These are phyloP conservation scores for Zeuzera pyrina DNA, from an alignment of 2,888 invertebrate genomes.

Conservation along the genomic window DNA sequence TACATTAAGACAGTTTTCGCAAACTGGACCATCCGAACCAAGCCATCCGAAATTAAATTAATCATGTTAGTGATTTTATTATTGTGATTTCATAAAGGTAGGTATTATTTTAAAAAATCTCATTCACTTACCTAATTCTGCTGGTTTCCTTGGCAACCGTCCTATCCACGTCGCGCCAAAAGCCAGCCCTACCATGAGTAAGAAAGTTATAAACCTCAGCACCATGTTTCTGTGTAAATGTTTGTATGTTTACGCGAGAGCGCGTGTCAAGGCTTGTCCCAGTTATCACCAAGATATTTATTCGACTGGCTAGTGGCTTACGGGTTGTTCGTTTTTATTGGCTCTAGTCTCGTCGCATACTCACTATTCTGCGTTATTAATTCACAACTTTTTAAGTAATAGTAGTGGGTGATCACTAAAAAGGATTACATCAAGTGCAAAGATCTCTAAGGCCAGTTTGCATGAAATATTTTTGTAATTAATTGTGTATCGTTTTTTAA, in stretches of 20 bases:
- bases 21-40: too few relatives aligned
- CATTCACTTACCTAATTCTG: conserved; percentile 38
- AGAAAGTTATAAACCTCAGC: conserved; percentile 32
- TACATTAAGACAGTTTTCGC: too few relatives aligned
- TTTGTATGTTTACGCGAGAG: neutral
- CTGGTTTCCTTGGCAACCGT: conserved; percentile 34
- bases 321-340: conserved; percentile 47
- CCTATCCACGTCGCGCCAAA: conserved; percentile 38
- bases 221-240: conserved; percentile 31
- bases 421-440: too few relatives aligned
- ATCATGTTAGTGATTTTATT: too few relatives aligned
- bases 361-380: conserved; percentile 26
- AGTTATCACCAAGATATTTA: conserved; percentile 4
- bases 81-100: conserved; percentile 1
- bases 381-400: too few relatives aligned
- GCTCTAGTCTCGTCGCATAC: conserved; percentile 27
- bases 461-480: too few relatives aligned
- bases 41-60: too few relatives aligned
- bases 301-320: conserved; percentile 33
- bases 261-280: conserved; percentile 13
- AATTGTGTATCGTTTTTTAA: too few relatives aligned
- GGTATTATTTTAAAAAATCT: conserved; percentile 4
- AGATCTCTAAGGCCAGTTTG: too few relatives aligned
- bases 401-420: too few relatives aligned
- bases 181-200: conserved; percentile 15